A percentile compares a stretch with the other conserved stretches of the same genome.
These are phyloP conservation scores for Gadus chalcogrammus DNA, from an alignment of 2,113 vertebrate genomes.

Conservation along the genomic window DNA sequence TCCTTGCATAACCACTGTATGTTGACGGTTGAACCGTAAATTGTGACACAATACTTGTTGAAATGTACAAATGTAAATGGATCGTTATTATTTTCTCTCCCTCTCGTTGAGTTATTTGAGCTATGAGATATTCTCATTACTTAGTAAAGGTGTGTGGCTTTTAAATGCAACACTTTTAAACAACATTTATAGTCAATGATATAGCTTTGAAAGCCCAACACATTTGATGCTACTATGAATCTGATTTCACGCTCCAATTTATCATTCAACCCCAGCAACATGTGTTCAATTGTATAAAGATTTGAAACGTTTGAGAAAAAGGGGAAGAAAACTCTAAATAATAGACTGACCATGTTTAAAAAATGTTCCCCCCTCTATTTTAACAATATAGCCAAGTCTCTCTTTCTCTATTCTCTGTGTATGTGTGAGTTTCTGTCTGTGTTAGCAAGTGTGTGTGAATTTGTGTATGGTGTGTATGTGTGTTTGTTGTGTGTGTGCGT, in stretches of 20 bases:
- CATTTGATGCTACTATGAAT: neutral
- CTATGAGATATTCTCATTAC: neutral
- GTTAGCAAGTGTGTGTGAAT: neutral
- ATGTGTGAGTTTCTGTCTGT: conserved; percentile 20
- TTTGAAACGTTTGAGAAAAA: too few species aligned
- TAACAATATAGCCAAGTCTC: conserved; percentile 22
- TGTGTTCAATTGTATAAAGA: too few species aligned
- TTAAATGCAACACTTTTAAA: neutral
- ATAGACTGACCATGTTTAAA: conserved; percentile 18
- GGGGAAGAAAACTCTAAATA: neutral
- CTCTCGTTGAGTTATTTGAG: neutral
- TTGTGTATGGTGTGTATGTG: conserved; percentile 4
- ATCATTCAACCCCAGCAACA: neutral
- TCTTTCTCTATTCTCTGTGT: conserved; percentile 13
- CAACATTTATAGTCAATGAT: neutral
- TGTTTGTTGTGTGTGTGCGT: neutral
- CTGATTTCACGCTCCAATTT: neutral
- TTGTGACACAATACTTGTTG: conserved; percentile 32
- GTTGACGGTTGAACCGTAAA: conserved; percentile 51
- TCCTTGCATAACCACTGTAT: neutral
- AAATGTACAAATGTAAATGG: conserved; percentile 53
- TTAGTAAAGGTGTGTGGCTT: neutral
- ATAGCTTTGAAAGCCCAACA: neutral
- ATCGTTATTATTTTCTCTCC: conserved; percentile 6
- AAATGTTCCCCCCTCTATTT: conserved; percentile 19